phyloP scores from a whole-genome alignment of 2,888 invertebrate species.

The Protula sp. region DNA sequence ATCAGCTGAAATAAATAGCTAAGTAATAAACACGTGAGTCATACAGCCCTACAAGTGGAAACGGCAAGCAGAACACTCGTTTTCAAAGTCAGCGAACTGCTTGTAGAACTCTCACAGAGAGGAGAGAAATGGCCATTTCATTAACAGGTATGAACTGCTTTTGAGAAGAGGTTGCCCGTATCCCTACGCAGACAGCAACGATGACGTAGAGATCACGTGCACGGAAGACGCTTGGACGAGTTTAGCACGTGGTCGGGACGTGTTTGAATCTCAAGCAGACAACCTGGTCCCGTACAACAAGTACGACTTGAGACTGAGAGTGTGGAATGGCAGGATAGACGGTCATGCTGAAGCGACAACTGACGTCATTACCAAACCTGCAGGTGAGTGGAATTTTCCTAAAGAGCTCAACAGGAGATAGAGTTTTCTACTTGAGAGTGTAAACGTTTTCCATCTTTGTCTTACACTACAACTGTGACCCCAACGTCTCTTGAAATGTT shows the following conservation, averaged over 20 bases:
- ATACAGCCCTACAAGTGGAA: no score
- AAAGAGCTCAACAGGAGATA: no score
- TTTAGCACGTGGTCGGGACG: slow-evolving; percentile 30
- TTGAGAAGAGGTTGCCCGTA: slow-evolving; percentile 36
- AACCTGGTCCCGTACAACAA: slow-evolving; percentile 38
- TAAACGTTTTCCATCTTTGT: no score
- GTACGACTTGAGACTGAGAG: slow-evolving; percentile 42
- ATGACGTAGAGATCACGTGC: slow-evolving; percentile 7
- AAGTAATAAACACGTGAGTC: no score
- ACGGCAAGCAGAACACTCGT: no score
- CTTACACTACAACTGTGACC: no score
- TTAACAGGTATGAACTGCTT: slow-evolving; percentile 39
- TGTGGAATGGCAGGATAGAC: slow-evolving; percentile 2
- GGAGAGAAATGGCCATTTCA: no score
- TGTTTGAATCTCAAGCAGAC: slow-evolving; percentile 22
- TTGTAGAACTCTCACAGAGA: no score
- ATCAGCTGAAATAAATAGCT: no score
- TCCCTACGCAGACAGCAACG: slow-evolving; percentile 19
- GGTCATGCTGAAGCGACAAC: not conserved
- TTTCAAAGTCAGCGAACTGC: no score
- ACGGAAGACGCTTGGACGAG: slow-evolving; percentile 19
- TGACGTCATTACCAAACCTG: slow-evolving; percentile 30
- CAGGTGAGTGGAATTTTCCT: slow-evolving; percentile 34
- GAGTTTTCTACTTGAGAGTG: no score
- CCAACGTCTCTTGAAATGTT: no score